phyloP scores from a whole-genome alignment of 1,140 invertebrate species.

The Dryas iulia region DNA sequence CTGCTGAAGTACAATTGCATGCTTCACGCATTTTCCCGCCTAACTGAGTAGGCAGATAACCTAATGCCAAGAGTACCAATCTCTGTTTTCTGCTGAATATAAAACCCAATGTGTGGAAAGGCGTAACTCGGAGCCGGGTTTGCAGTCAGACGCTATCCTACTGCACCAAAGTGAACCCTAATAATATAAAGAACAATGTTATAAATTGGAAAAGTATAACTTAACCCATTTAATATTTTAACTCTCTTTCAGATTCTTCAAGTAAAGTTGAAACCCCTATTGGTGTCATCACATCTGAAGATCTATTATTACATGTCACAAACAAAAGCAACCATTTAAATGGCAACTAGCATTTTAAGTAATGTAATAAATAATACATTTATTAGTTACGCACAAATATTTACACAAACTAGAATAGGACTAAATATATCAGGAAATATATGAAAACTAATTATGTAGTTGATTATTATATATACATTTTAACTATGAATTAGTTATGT shows the following conservation, averaged over 20 bases:
- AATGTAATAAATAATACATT: background rate
- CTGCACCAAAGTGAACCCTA: too few relatives aligned
- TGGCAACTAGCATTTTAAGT: constrained; percentile 31
- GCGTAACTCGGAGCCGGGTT: too few relatives aligned
- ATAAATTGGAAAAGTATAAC: too few relatives aligned
- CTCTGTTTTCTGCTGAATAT: too few relatives aligned
- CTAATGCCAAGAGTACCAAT: too few relatives aligned
- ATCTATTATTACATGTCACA: constrained; percentile 42
- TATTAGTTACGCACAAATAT: constrained; percentile 4
- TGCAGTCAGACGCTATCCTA: too few relatives aligned
- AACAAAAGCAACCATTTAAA: constrained; percentile 40
- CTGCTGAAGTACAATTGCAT: too few relatives aligned
- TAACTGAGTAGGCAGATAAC: too few relatives aligned
- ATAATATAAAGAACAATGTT: too few relatives aligned
- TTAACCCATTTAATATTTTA: too few relatives aligned
- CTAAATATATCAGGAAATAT: background rate
- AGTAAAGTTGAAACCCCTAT: constrained; percentile 37
- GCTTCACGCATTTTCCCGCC: too few relatives aligned
- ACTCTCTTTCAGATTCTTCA: constrained; percentile 42
- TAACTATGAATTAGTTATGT: background rate
- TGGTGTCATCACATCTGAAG: constrained; percentile 56
- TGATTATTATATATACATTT: background rate
- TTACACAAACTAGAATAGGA: constrained; percentile 1
- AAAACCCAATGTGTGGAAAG: too few relatives aligned
- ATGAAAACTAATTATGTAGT: background rate